Evolutionary conservation across 2,888 invertebrate genomes (phyloP).

Genomic region (Corythucha ciliata): DNA sequence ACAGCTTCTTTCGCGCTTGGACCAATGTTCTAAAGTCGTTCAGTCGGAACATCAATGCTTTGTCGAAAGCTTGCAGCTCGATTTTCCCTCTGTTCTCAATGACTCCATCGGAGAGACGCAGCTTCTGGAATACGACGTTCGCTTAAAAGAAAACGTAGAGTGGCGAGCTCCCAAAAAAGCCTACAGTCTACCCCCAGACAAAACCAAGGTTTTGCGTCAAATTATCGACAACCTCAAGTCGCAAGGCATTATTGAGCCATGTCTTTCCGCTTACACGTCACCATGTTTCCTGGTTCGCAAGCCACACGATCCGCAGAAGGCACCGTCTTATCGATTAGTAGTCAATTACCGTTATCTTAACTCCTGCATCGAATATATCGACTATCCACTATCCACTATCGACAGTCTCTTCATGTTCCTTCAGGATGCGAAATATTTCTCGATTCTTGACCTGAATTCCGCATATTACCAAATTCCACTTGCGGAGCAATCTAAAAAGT

Average conservation of each 20-base stretch:
- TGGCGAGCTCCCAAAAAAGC: no score
- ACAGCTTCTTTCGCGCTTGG: no score
- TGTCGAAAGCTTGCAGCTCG: no score
- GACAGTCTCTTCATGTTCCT: conserved; percentile 5
- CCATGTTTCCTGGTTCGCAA: conserved; percentile 18
- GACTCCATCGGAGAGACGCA: no score
- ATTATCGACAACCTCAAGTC: no score
- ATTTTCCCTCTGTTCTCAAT: no score
- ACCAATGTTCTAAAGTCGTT: no score
- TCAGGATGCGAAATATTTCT: conserved; percentile 17
- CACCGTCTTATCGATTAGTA: conserved; percentile 30
- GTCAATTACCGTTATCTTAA: conserved; percentile 28
- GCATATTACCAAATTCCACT: conserved; percentile 27
- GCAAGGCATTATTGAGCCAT: conserved; percentile 2
- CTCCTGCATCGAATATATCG: conserved; percentile 1
- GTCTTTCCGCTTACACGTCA: neutral
- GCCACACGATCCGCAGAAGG: conserved; percentile 15
- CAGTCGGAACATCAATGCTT: no score
- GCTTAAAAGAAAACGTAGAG: no score
- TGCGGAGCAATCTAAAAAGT: neutral
- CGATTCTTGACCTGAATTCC: conserved; percentile 24
- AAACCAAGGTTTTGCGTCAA: no score
- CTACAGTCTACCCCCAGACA: no score
- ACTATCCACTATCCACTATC: conserved; percentile 7
- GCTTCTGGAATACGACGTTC: no score